These are phyloP conservation scores for Microtus obscurus DNA, from an alignment of 2,797 vertebrate genomes.

Conservation along the genomic window DNA sequence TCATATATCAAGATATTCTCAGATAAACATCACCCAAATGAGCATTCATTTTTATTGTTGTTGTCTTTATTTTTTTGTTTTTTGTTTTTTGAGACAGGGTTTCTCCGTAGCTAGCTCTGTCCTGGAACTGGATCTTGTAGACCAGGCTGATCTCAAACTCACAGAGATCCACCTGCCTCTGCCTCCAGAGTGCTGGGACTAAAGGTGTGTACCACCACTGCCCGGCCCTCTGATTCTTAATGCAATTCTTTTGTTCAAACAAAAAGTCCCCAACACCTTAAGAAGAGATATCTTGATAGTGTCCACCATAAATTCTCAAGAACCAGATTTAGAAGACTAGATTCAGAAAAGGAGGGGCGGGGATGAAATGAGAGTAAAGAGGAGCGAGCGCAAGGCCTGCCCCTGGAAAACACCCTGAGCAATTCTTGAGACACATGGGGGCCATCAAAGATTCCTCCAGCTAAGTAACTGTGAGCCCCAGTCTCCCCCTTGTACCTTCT, in stretches of 20 bases:
- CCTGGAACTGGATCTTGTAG: too few species aligned
- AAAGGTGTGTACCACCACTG: too few species aligned
- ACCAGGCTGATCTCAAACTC: too few species aligned
- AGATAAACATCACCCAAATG: slow-evolving; percentile 37
- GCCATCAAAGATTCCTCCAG: background rate
- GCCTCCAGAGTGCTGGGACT: too few species aligned
- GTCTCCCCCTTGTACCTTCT: slow-evolving; percentile 21
- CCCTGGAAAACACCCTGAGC: background rate
- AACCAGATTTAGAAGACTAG: slow-evolving; percentile 34
- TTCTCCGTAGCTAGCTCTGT: too few species aligned
- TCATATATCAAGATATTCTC: background rate
- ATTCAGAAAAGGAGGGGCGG: background rate
- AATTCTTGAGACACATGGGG: background rate
- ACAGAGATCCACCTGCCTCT: too few species aligned
- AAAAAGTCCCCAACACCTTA: background rate
- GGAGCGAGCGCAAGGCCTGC: background rate
- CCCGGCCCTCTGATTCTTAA: background rate
- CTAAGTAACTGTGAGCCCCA: background rate
- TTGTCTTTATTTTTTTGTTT: too few species aligned
- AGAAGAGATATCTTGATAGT: slow-evolving; percentile 22
- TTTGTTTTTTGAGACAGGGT: too few species aligned
- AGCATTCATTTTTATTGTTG: background rate
- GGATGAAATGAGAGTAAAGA: background rate
- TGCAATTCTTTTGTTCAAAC: background rate
- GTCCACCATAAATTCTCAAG: slow-evolving; percentile 30